Percentiles rank a stretch among this genome's conserved stretches.
Evolutionary conservation across 2,797 vertebrate species (phyloP).

Genomic region (Gymnothorax javanicus): DNA sequence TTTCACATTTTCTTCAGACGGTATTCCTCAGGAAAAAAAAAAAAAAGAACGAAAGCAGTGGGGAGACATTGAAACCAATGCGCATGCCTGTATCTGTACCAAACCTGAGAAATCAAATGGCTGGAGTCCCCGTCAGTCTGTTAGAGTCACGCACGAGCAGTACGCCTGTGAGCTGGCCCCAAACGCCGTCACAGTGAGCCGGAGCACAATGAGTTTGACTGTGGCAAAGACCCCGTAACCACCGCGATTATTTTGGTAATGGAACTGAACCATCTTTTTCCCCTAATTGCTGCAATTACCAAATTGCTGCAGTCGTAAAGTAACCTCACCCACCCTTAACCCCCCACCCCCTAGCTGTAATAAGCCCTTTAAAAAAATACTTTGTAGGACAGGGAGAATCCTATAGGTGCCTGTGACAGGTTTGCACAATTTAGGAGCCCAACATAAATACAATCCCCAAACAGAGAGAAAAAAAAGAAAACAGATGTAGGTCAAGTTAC

Average conservation of each 20-base stretch:
- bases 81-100: slow-evolving; percentile 68
- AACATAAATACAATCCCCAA: slow-evolving; percentile 4
- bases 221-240: slow-evolving; percentile 61
- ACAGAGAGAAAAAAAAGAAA: slow-evolving; percentile 38
- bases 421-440: slow-evolving; percentile 31
- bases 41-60: slow-evolving; percentile 48
- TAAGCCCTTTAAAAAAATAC: slow-evolving; percentile 64
- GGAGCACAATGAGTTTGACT: slow-evolving; percentile 70
- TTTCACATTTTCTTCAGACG: slow-evolving; percentile 4
- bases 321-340: slow-evolving; percentile 14
- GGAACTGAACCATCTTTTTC: slow-evolving; percentile 51
- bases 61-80: slow-evolving; percentile 65
- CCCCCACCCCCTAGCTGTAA: slow-evolving; percentile 49
- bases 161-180: slow-evolving; percentile 56
- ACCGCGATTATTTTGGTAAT: slow-evolving; percentile 67
- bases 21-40: slow-evolving; percentile 46
- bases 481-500: slow-evolving; percentile 20
- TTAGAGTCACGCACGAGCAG: slow-evolving; percentile 58
- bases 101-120: slow-evolving; percentile 69
- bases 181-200: slow-evolving; percentile 63
- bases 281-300: slow-evolving; percentile 74
- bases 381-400: slow-evolving; percentile 45
- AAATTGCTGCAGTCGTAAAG: slow-evolving; percentile 70
- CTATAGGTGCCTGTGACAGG: slow-evolving; percentile 28
- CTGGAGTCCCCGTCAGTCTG: slow-evolving; percentile 58